Conservation (phyloP, 2,113 vertebrate genomes). For the Rostratula benghalensis region DNA sequence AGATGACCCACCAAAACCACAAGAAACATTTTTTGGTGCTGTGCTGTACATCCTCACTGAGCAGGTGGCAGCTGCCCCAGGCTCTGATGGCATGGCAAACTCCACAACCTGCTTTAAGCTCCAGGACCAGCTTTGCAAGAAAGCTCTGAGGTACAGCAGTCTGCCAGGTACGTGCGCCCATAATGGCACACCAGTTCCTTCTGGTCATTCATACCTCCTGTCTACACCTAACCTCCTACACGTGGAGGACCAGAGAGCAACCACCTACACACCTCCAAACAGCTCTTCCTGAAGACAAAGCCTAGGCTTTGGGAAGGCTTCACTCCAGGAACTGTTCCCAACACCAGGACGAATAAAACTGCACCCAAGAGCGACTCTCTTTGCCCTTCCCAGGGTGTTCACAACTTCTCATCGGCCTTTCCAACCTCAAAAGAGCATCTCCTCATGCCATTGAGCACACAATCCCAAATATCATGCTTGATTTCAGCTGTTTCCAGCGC, state of each 20-base stretch:
- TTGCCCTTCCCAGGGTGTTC: not conserved
- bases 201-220: fast-evolving
- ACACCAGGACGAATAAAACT: not conserved
- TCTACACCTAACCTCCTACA: not conserved
- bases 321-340: not conserved
- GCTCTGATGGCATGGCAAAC: not conserved
- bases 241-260: fast-evolving
- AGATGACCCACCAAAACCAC: not conserved
- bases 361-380: not conserved
- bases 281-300: not conserved
- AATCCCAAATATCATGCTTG: not conserved
- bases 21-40: not conserved
- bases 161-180: fast-evolving
- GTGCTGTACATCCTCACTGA: fast-evolving
- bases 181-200: not conserved
- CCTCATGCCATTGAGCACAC: not conserved
- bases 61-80: not conserved
- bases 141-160: not conserved
- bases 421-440: not conserved
- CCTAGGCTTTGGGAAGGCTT: not conserved
- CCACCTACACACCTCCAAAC: fast-evolving
- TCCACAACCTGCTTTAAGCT: not conserved
- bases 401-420: not conserved
- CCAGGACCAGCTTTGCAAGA: not conserved
- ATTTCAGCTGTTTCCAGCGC: not conserved